These are phyloP conservation scores for Caradrina kadenii DNA, from an alignment of 2,888 invertebrate species.

Conservation along the genomic window DNA sequence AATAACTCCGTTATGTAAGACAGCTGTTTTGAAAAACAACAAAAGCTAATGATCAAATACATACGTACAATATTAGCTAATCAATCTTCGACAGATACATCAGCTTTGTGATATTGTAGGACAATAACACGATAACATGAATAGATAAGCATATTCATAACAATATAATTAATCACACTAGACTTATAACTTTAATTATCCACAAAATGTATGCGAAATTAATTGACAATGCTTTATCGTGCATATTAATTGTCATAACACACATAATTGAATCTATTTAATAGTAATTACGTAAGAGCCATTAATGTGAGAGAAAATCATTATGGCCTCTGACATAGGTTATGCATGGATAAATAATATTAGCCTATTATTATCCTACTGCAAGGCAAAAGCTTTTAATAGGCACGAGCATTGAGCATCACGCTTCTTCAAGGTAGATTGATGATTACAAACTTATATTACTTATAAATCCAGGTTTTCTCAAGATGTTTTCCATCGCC, in stretches of 20 bases:
- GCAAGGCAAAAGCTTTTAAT: too few species aligned
- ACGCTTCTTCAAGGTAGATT: too few species aligned
- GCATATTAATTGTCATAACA: constrained; percentile 45
- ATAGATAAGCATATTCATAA: constrained; percentile 2
- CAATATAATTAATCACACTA: constrained; percentile 23
- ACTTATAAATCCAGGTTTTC: too few species aligned
- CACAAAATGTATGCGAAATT: constrained; percentile 36
- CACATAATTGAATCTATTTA: constrained; percentile 28
- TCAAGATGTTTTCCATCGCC: too few species aligned
- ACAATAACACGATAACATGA: constrained; percentile 9
- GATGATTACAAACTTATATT: too few species aligned
- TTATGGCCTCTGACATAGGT: constrained; percentile 19
- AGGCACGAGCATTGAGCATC: too few species aligned
- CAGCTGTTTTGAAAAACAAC: too few species aligned
- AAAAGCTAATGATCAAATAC: too few species aligned
- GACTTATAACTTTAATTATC: constrained; percentile 35
- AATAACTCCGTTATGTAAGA: too few species aligned
- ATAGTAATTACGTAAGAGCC: constrained; percentile 29
- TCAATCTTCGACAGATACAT: background rate
- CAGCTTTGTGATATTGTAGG: background rate
- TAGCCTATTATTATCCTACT: too few species aligned
- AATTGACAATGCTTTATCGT: constrained; percentile 50
- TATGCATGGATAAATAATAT: background rate
- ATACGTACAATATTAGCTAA: too few species aligned
- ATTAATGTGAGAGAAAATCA: constrained; percentile 45